Percentiles rank a stretch among this genome's conserved stretches.
These are phyloP conservation scores for Botia kubotai DNA, from an alignment of 2,797 vertebrate species.

Conservation along the genomic window DNA sequence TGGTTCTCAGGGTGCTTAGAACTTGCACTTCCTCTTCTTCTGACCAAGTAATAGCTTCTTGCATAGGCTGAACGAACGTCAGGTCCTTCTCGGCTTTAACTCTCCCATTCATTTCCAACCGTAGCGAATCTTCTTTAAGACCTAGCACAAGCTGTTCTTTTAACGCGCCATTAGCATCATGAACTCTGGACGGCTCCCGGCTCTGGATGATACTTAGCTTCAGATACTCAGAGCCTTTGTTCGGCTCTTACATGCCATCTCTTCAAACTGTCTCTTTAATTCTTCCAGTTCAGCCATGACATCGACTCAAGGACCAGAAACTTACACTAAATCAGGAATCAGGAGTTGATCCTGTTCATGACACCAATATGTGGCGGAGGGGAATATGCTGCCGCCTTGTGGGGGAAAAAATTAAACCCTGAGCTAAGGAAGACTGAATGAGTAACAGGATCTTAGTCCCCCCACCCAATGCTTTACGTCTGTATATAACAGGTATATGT, in stretches of 20 bases:
- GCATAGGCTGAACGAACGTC: constrained; percentile 40
- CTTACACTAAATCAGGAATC: not conserved
- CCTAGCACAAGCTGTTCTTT: constrained; percentile 45
- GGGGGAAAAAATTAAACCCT: no score
- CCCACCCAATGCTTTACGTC: no score
- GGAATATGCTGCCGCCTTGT: no score
- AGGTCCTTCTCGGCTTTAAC: not conserved
- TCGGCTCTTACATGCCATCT: not conserved
- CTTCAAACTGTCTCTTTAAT: not conserved
- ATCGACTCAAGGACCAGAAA: constrained; percentile 2
- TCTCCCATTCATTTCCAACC: constrained; percentile 35
- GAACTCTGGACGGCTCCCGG: constrained; percentile 16
- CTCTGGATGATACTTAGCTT: constrained; percentile 7
- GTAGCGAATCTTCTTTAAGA: constrained; percentile 24
- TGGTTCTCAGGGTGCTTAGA: not conserved
- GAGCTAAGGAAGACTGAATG: no score
- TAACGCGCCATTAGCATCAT: constrained; percentile 21
- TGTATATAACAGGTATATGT: no score
- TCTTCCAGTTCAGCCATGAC: constrained; percentile 13
- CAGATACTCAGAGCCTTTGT: no score
- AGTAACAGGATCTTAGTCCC: no score
- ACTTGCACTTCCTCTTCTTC: constrained; percentile 43
- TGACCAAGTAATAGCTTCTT: constrained; percentile 43
- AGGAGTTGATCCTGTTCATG: no score
- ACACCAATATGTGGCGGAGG: no score